Evolutionary conservation across 2,797 vertebrate genomes (phyloP).

Genomic region (Pempheris klunzingeri): DNA sequence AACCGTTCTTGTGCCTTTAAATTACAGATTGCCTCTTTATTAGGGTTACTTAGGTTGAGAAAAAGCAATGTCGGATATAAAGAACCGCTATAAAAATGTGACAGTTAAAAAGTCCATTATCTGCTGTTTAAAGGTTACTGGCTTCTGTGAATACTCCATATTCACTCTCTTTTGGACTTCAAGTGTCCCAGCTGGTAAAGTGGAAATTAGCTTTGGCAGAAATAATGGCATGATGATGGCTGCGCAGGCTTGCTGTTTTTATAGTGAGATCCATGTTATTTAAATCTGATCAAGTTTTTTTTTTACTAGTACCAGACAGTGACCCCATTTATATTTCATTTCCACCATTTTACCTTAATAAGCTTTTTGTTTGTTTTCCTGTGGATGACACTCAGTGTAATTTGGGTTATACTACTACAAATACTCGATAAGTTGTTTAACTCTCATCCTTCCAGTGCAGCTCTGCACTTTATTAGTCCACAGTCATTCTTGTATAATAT

Average conservation of each 20-base stretch:
- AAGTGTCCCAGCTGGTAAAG: slow-evolving; percentile 31
- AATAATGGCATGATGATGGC: background rate
- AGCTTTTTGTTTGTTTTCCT: slow-evolving; percentile 42
- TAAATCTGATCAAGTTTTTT: background rate
- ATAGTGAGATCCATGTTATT: background rate
- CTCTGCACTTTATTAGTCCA: slow-evolving; percentile 41
- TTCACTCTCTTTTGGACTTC: slow-evolving; percentile 16
- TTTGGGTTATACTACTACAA: slow-evolving; percentile 30
- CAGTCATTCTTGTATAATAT: slow-evolving; percentile 44
- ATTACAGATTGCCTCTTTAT: slow-evolving; percentile 13
- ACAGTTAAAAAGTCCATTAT: slow-evolving; percentile 37
- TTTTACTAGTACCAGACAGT: slow-evolving; percentile 1
- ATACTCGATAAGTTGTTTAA: slow-evolving; percentile 7
- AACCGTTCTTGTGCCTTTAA: background rate
- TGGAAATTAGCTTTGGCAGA: slow-evolving; percentile 28
- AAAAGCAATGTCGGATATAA: slow-evolving; percentile 9
- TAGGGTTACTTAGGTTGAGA: slow-evolving; percentile 4
- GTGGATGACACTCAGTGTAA: slow-evolving; percentile 21
- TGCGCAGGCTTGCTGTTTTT: slow-evolving; percentile 7
- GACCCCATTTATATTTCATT: slow-evolving; percentile 46
- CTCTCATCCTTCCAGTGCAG: slow-evolving; percentile 3
- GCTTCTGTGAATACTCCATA: slow-evolving; percentile 19
- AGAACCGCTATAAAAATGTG: slow-evolving; percentile 22
- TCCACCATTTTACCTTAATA: slow-evolving; percentile 24
- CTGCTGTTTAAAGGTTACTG: slow-evolving; percentile 35